These are phyloP conservation scores for Hylomyscus alleni DNA, from an alignment of 2,797 vertebrate genomes.

Conservation along the genomic window DNA sequence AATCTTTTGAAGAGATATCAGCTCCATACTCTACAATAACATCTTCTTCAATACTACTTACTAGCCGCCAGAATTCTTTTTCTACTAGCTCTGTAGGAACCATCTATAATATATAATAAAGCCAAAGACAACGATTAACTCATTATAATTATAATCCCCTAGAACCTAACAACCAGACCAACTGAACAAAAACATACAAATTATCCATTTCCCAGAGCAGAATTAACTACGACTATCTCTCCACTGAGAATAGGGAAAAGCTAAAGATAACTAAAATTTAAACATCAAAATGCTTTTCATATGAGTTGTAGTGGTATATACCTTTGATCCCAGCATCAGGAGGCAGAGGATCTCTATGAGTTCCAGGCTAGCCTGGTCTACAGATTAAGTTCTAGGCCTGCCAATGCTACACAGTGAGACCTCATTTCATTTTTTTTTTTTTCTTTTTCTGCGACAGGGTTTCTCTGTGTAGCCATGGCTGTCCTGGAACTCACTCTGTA, in stretches of 20 bases:
- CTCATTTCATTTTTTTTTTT: not conserved
- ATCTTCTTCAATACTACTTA: constrained; percentile 99
- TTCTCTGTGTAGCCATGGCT: too few species aligned
- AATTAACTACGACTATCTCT: constrained; percentile 38
- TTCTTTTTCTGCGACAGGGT: too few species aligned
- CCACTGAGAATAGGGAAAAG: constrained; percentile 46
- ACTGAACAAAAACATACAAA: constrained; percentile 32
- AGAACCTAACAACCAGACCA: not conserved
- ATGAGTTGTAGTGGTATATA: not conserved
- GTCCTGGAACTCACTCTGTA: too few species aligned
- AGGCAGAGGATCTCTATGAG: not conserved
- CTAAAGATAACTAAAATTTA: not conserved
- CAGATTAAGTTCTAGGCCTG: not conserved
- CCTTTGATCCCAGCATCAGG: not conserved
- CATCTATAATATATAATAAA: constrained; percentile 93
- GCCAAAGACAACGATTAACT: constrained; percentile 51
- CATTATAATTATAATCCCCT: not conserved
- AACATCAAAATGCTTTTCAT: constrained; percentile 37
- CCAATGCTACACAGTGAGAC: not conserved
- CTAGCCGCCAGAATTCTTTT: constrained; percentile 99
- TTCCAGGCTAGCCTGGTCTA: not conserved
- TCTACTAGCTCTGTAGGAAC: constrained; percentile 99
- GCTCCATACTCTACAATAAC: constrained; percentile 99
- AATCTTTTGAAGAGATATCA: constrained; percentile 98
- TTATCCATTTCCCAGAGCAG: constrained; percentile 18